phyloP scores from a whole-genome alignment of 2,797 vertebrate genomes.

The Nannoperca obscura region DNA sequence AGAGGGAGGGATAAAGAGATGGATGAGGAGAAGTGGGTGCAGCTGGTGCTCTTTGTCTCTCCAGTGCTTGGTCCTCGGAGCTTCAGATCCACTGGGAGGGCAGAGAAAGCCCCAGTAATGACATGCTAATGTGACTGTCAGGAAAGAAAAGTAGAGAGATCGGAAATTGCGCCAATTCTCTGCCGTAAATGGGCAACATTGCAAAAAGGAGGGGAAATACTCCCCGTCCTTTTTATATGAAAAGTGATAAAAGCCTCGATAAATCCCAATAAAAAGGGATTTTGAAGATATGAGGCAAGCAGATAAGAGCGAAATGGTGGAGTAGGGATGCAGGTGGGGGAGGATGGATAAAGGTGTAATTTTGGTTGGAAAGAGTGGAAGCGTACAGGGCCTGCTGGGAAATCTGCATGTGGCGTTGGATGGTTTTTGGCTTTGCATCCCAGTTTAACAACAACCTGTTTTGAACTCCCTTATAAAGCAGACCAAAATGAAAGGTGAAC shows the following conservation, averaged over 20 bases:
- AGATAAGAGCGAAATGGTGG: slow-evolving; percentile 65
- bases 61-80: slow-evolving; percentile 79
- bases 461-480: slow-evolving; percentile 36
- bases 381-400: slow-evolving; percentile 71
- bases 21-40: slow-evolving; percentile 84
- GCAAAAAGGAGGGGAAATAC: slow-evolving; percentile 73
- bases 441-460: slow-evolving; percentile 52
- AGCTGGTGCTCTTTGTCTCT: slow-evolving; percentile 87
- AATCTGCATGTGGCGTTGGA: slow-evolving; percentile 64
- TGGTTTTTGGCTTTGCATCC: slow-evolving; percentile 54
- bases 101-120: slow-evolving; percentile 82
- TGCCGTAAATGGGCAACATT: slow-evolving; percentile 81
- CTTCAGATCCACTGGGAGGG: slow-evolving; percentile 73
- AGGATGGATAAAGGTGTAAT: slow-evolving; percentile 75
- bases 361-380: slow-evolving; percentile 62
- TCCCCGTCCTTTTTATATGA: slow-evolving; percentile 77
- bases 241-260: slow-evolving; percentile 84
- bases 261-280: slow-evolving; percentile 85
- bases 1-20: slow-evolving; percentile 59
- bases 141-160: slow-evolving; percentile 85
- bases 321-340: slow-evolving; percentile 65
- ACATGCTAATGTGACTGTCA: slow-evolving; percentile 87
- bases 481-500: slow-evolving; percentile 37
- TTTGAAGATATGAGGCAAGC: slow-evolving; percentile 70
- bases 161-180: slow-evolving; percentile 86